phyloP scores from a whole-genome alignment of 1,140 invertebrate genomes.

The Pseudoatta argentina region DNA sequence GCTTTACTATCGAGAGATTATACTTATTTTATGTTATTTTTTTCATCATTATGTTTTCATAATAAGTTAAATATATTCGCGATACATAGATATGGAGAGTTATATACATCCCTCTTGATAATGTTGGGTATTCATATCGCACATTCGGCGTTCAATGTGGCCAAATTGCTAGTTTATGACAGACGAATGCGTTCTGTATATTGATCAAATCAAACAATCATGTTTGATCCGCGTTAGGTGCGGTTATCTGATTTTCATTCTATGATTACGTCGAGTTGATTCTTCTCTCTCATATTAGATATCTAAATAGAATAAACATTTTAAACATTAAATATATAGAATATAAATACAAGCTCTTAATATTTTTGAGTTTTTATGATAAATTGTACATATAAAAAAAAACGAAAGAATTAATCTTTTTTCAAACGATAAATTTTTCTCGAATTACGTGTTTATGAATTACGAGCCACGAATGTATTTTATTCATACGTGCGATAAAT shows the following conservation, averaged over 20 bases:
- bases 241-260: slow-evolving; percentile 45
- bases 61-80: slow-evolving; percentile 2
- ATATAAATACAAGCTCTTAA: neutral
- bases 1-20: slow-evolving; percentile 8
- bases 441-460: neutral
- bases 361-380: neutral
- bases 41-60: neutral
- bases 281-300: slow-evolving; percentile 16
- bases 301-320: neutral
- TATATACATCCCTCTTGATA: slow-evolving; percentile 3
- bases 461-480: neutral
- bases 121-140: slow-evolving; percentile 25
- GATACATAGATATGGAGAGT: neutral
- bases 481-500: slow-evolving; percentile 14
- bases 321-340: neutral
- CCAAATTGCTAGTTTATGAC: slow-evolving; percentile 37
- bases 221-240: slow-evolving; percentile 37
- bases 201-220: slow-evolving; percentile 51
- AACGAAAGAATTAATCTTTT: neutral
- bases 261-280: slow-evolving; percentile 24
- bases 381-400: neutral
- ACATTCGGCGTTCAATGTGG: slow-evolving; percentile 33
- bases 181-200: slow-evolving; percentile 29
- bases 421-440: neutral
- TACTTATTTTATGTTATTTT: neutral